Base-by-base conservation (phyloP, 2,797 vertebrate genomes). In the Spizella passerina region DNA sequence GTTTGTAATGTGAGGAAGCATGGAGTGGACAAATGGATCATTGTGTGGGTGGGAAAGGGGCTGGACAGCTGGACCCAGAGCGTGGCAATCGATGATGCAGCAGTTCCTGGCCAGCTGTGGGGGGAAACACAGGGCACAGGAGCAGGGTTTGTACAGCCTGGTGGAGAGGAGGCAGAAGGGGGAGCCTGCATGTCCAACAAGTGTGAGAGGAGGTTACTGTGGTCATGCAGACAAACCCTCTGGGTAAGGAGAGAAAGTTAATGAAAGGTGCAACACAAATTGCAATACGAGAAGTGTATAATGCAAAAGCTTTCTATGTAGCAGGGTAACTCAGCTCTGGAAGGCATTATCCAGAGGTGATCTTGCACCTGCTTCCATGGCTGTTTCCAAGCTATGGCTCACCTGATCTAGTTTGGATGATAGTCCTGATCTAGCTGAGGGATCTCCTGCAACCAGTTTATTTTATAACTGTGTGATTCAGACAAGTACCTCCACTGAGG, bases 41-140 rank as follows among this genome's bases (percentile, higher is more conserved):
- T 73, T 91, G 85, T 84, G 9, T 9, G 75, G 75, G 38, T 63
- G 79, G 30, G 24, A 82, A 82, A 72, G 2, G 16, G 78, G 32
- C 82, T 80, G 87, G 87, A 73, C 82, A 96, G 94, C 75, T 89
- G 93, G 82, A 85, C 82, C 52, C 47, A 26, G 44, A 94, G 82
- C 21, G 1, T 90, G 86, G 66, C 72, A 93, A 92, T 89, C 12
- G 1, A 80, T 79, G 78, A 91, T 92, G 55, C 59, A 72, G 41
- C 32, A 56, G 38, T 10, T 86, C 49, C 6, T 4, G 56, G 29
- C 38, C 77, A 95, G 59, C 55, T 92, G 71, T 92, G 71, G 59
- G 19, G 52, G 8, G 18, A 72, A 76, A 68, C 26, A 19, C 13
- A 63, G 50, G 41, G 27, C 55, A 30, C 56, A 68, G 49, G 49